These are phyloP conservation scores for Eurystomus gularis DNA, from an alignment of 2,113 vertebrate genomes.

Conservation along the genomic window DNA sequence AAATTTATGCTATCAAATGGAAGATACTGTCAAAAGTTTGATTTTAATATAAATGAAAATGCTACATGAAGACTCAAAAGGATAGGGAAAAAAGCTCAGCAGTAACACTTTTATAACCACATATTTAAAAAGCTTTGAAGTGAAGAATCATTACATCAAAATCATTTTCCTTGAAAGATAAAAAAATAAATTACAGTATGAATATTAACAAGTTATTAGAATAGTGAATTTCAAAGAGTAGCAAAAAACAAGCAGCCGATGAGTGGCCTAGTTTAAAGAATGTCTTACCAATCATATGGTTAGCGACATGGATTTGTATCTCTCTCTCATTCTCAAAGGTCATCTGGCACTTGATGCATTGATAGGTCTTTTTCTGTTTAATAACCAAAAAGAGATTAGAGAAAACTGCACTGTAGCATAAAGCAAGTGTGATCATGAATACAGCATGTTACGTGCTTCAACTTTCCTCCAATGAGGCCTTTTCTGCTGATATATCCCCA, in stretches of 20 bases:
- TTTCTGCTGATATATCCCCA: not conserved
- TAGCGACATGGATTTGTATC: conserved; percentile 98
- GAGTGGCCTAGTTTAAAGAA: not conserved
- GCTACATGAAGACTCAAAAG: conserved; percentile 26
- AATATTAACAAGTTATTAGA: conserved; percentile 49
- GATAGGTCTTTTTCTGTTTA: conserved; percentile 96
- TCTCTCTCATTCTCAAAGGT: conserved; percentile 98
- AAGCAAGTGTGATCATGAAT: conserved; percentile 25
- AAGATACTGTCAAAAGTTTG: conserved; percentile 72
- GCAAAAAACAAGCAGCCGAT: conserved; percentile 14
- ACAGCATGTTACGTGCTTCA: not conserved
- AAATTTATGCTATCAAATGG: conserved; percentile 68
- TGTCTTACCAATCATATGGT: conserved; percentile 98
- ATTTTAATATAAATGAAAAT: conserved; percentile 55
- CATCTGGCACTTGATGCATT: conserved; percentile 99
- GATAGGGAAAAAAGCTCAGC: conserved; percentile 21
- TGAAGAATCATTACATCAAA: conserved; percentile 43
- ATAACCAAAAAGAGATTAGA: conserved; percentile 67
- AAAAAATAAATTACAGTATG: conserved; percentile 29
- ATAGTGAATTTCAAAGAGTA: not conserved
- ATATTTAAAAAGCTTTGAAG: conserved; percentile 62
- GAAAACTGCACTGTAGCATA: conserved; percentile 45
- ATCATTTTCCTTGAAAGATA: conserved; percentile 47
- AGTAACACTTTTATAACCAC: conserved; percentile 40
- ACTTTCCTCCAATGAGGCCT: not conserved